These are phyloP conservation scores for Micropoecilia bifurca DNA, from an alignment of 2,797 vertebrate genomes.

Conservation along the genomic window DNA sequence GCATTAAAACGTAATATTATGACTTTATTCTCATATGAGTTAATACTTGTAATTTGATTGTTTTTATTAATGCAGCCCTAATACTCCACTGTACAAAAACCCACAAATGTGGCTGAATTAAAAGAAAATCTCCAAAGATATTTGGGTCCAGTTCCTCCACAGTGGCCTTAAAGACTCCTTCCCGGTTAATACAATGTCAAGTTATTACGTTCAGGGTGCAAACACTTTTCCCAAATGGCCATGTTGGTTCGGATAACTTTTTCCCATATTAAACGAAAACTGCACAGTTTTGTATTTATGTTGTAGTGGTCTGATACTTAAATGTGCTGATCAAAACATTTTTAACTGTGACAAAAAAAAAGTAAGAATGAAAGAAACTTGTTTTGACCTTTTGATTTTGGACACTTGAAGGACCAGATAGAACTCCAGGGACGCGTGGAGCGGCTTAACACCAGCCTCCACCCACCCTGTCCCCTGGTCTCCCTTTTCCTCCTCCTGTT, in stretches of 20 bases:
- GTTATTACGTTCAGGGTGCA: background rate
- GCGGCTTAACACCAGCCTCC: constrained; percentile 62
- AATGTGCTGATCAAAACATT: background rate
- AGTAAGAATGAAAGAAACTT: background rate
- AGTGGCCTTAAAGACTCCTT: background rate
- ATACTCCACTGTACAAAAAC: background rate
- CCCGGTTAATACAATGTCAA: background rate
- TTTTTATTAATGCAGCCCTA: too few relatives aligned
- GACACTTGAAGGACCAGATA: constrained; percentile 57
- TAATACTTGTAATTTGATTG: too few relatives aligned
- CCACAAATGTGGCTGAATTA: background rate
- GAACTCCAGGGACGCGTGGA: constrained; percentile 58
- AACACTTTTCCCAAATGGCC: background rate
- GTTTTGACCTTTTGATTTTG: constrained; percentile 59
- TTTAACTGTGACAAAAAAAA: background rate
- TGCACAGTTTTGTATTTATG: background rate
- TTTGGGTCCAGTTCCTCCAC: background rate
- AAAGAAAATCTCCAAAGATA: background rate
- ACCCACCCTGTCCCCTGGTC: constrained; percentile 7
- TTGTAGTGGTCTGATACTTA: background rate
- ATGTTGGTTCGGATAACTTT: background rate
- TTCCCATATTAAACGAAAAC: background rate
- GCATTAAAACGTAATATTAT: too few relatives aligned
- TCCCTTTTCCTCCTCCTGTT: constrained; percentile 56
- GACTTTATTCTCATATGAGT: too few relatives aligned